These are phyloP conservation scores for Percopsis omiscomaycus DNA, from an alignment of 2,797 vertebrate species.

Conservation along the genomic window DNA sequence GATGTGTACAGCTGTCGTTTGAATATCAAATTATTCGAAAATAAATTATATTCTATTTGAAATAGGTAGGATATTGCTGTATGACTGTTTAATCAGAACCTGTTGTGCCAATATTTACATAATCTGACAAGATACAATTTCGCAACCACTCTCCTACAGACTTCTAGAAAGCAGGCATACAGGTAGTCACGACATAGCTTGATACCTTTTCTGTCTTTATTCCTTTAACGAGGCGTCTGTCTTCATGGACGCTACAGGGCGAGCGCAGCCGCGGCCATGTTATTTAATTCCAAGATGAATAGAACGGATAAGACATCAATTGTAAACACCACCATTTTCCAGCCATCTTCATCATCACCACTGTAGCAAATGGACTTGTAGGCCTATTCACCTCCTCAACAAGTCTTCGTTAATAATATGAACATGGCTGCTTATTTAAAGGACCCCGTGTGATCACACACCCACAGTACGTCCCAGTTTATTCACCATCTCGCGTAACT, in stretches of 20 bases:
- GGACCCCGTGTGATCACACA: neutral
- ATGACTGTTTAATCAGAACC: too few relatives aligned
- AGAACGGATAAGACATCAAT: slow-evolving; percentile 11
- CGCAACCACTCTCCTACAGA: neutral
- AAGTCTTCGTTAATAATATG: slow-evolving; percentile 33
- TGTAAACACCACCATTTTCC: slow-evolving; percentile 26
- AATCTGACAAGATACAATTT: too few relatives aligned
- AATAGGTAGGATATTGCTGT: neutral
- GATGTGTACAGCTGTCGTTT: neutral
- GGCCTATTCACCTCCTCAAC: slow-evolving; percentile 42
- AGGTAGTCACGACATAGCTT: slow-evolving; percentile 12
- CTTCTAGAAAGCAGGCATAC: neutral
- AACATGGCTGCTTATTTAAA: slow-evolving; percentile 1
- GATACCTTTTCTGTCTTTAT: slow-evolving; percentile 1
- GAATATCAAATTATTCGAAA: neutral
- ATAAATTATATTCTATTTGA: neutral
- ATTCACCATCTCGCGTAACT: neutral
- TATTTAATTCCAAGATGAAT: slow-evolving; percentile 36
- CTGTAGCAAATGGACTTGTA: neutral
- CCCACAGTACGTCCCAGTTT: neutral
- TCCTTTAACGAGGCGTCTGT: neutral
- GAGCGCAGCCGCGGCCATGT: slow-evolving; percentile 63
- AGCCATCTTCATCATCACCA: slow-evolving; percentile 27
- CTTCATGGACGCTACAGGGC: slow-evolving; percentile 22
- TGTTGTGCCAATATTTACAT: neutral